Conservation (phyloP, 2,888 invertebrate genomes). For the Merodon equestris region DNA sequence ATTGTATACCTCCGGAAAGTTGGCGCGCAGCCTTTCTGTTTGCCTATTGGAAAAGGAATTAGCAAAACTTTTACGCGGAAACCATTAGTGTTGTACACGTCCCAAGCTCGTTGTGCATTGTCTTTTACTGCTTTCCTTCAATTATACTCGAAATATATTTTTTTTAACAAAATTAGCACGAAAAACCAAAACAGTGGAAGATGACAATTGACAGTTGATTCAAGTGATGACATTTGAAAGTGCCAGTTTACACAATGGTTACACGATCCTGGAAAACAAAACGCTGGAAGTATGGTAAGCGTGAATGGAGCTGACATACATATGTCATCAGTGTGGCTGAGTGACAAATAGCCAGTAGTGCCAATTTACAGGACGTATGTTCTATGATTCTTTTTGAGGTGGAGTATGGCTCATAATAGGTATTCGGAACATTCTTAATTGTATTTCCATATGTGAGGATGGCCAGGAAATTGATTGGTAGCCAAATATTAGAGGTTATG, state of each 20-base stretch:
- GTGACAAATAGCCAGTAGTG: constrained; percentile 40
- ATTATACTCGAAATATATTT: constrained; percentile 1
- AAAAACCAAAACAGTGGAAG: constrained; percentile 53
- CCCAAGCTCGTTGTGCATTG: constrained; percentile 30
- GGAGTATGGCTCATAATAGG: too few species aligned
- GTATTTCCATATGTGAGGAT: too few species aligned
- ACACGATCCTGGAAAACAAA: too few species aligned
- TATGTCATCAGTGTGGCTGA: constrained; percentile 56
- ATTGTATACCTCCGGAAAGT: constrained; percentile 2
- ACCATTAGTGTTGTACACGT: background rate
- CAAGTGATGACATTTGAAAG: constrained; percentile 57
- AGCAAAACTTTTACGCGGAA: background rate
- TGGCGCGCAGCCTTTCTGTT: constrained; percentile 40
- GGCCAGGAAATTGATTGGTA: too few species aligned
- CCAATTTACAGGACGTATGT: too few species aligned
- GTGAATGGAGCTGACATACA: constrained; percentile 1
- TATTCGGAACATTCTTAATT: too few species aligned
- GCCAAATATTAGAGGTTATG: too few species aligned
- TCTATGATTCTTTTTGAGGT: too few species aligned
- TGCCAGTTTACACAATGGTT: constrained; percentile 22
- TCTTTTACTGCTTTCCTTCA: constrained; percentile 9
- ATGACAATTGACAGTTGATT: constrained; percentile 39
- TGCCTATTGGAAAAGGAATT: background rate
- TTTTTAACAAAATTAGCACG: constrained; percentile 14
- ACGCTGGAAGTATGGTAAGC: background rate